These are phyloP conservation scores for Drosophila setifemur DNA, from an alignment of 1,140 invertebrate genomes.

Conservation along the genomic window DNA sequence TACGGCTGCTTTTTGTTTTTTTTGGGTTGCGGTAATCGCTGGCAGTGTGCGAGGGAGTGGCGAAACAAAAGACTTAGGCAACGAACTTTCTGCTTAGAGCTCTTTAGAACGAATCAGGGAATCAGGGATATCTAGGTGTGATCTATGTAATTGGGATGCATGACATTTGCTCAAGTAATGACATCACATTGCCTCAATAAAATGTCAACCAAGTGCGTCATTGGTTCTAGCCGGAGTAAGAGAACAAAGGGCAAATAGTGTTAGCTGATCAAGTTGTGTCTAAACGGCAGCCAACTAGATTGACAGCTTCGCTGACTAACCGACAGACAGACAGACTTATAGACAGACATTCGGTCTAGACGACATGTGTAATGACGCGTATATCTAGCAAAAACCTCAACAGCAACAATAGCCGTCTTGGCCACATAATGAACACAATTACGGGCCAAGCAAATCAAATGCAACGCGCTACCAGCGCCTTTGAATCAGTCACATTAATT, in stretches of 20 bases:
- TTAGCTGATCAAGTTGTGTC: conserved; percentile 42
- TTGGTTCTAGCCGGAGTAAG: conserved; percentile 27
- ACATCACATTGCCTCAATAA: conserved; percentile 32
- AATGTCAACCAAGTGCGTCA: conserved; percentile 75
- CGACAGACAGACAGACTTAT: conserved; percentile 21
- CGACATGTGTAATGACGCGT: conserved; percentile 74
- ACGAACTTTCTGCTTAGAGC: conserved; percentile 38
- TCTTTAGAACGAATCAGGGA: conserved; percentile 46
- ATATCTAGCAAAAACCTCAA: conserved; percentile 32
- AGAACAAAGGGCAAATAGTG: conserved; percentile 61
- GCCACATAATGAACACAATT: conserved; percentile 73
- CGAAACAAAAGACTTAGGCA: conserved; percentile 78
- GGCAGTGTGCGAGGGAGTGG: conserved; percentile 62
- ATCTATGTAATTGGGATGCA: conserved; percentile 31
- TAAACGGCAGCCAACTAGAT: conserved; percentile 50
- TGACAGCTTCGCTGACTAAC: conserved; percentile 47
- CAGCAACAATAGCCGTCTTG: conserved; percentile 24
- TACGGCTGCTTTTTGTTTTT: conserved; percentile 56
- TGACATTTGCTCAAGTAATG: conserved; percentile 56
- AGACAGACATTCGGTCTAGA: conserved; percentile 62
- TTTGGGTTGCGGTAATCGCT: conserved; percentile 65
- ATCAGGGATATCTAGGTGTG: not conserved
- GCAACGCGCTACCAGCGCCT: conserved; percentile 72
- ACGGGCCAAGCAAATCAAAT: conserved; percentile 74
- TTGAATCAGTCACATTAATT: conserved; percentile 78